These are phyloP conservation scores for Corythaeola cristata DNA, from an alignment of 2,113 vertebrate genomes.

Conservation along the genomic window DNA sequence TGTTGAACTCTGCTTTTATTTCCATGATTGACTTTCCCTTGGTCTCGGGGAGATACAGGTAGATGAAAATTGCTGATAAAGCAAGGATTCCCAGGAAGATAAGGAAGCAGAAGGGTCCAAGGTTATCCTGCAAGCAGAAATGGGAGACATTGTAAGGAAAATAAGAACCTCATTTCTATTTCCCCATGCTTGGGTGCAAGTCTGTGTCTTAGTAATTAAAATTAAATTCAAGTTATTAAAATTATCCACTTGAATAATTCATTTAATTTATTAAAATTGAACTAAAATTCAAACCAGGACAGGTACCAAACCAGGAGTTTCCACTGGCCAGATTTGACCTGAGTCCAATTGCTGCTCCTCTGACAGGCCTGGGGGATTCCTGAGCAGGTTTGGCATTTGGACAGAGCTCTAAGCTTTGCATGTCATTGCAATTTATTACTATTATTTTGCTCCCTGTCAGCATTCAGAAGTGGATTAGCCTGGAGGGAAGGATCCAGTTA, in stretches of 20 bases:
- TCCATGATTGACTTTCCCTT: constrained; percentile 80
- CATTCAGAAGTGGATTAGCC: not conserved
- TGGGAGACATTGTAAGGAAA: not conserved
- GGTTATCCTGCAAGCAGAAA: constrained; percentile 72
- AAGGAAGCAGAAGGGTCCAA: constrained; percentile 83
- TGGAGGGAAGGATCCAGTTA: not conserved
- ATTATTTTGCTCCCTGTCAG: not conserved
- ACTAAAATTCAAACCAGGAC: not conserved
- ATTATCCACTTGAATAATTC: too few relatives aligned
- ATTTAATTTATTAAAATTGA: too few relatives aligned
- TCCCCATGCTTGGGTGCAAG: not conserved
- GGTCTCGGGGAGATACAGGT: constrained; percentile 79
- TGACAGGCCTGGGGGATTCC: not conserved
- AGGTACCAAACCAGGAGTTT: not conserved
- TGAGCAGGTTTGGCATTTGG: not conserved
- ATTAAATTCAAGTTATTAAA: not conserved
- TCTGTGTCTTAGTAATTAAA: not conserved
- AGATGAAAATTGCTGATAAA: constrained; percentile 68
- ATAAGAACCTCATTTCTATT: not conserved
- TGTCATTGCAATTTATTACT: not conserved
- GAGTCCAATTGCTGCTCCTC: not conserved
- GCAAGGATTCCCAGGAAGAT: constrained; percentile 79
- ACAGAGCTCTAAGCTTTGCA: not conserved
- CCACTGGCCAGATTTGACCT: not conserved
- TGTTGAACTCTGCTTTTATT: constrained; percentile 81